A percentile compares a stretch with the other conserved stretches of the same genome.
Conservation (phyloP, 2,888 invertebrate genomes). For the Rhorus exstirpatorius region DNA sequence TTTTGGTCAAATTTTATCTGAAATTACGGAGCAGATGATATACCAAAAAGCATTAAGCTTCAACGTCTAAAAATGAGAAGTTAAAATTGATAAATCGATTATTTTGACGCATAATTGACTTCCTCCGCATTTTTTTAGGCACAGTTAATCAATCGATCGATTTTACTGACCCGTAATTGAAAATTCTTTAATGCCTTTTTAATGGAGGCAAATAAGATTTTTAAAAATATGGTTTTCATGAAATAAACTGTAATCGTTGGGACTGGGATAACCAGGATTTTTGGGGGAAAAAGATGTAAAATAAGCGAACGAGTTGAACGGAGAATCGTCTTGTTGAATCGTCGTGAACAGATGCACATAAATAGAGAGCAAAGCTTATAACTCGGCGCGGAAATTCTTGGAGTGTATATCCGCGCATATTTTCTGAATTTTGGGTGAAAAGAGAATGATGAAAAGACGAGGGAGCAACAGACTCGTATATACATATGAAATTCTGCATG, state of each 20-base stretch:
- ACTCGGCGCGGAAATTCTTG: constrained; percentile 32
- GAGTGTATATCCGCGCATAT: constrained; percentile 54
- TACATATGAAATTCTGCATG: constrained; percentile 10
- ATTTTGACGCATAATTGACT: not conserved
- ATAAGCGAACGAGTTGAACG: constrained; percentile 69
- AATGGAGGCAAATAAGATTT: not conserved
- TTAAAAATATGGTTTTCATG: not conserved
- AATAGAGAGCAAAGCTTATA: constrained; percentile 21
- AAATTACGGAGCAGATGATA: too few species aligned
- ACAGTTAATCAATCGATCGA: too few species aligned
- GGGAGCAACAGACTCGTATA: constrained; percentile 10
- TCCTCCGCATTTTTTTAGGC: too few species aligned
- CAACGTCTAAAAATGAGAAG: too few species aligned
- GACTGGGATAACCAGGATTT: not conserved
- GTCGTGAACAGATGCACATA: constrained; percentile 66
- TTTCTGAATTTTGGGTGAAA: constrained; percentile 68
- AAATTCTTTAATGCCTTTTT: too few species aligned
- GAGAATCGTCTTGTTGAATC: constrained; percentile 48
- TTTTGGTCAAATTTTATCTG: too few species aligned
- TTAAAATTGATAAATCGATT: constrained; percentile 4
- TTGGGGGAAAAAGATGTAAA: not conserved
- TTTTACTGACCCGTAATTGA: not conserved
- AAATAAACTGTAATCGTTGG: constrained; percentile 2
- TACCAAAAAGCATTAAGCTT: too few species aligned
- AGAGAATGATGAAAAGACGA: constrained; percentile 62